A percentile compares a stretch with the other conserved stretches of the same genome.
Evolutionary conservation across 2,797 vertebrate species (phyloP).

Genomic region (Huso huso): DNA sequence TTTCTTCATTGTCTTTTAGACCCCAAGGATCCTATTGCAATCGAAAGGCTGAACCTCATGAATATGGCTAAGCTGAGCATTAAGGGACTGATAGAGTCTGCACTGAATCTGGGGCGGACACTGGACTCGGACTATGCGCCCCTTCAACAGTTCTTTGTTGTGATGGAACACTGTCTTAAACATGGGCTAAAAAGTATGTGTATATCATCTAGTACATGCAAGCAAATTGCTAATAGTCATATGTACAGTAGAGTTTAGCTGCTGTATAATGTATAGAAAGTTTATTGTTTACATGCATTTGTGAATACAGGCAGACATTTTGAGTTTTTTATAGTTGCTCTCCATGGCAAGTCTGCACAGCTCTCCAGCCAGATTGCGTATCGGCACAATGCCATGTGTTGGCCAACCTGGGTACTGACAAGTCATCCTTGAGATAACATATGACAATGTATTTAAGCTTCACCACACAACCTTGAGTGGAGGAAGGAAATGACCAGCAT

Average conservation of each 20-base stretch:
- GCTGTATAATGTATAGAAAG: too few relatives aligned
- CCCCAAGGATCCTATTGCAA: slow-evolving; percentile 94
- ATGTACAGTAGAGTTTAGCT: too few relatives aligned
- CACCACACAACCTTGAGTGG: too few relatives aligned
- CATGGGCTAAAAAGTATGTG: slow-evolving; percentile 85
- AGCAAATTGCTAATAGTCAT: too few relatives aligned
- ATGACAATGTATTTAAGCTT: too few relatives aligned
- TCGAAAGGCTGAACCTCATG: slow-evolving; percentile 97
- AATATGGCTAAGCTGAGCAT: slow-evolving; percentile 99
- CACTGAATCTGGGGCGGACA: slow-evolving; percentile 87
- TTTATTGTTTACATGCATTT: background rate
- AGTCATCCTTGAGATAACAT: too few relatives aligned
- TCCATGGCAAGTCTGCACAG: too few relatives aligned
- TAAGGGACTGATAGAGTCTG: slow-evolving; percentile 94
- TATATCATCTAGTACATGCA: background rate
- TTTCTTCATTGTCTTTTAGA: slow-evolving; percentile 48
- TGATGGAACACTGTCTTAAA: slow-evolving; percentile 97
- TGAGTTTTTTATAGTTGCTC: background rate
- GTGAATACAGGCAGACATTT: too few relatives aligned
- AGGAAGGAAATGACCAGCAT: too few relatives aligned
- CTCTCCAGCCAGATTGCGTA: too few relatives aligned
- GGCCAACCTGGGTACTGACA: too few relatives aligned
- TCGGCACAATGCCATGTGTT: too few relatives aligned
- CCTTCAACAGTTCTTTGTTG: slow-evolving; percentile 96
- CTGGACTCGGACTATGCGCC: slow-evolving; percentile 95